Conservation (phyloP, 1,140 invertebrate species). For the Oryzaephilus surinamensis region DNA sequence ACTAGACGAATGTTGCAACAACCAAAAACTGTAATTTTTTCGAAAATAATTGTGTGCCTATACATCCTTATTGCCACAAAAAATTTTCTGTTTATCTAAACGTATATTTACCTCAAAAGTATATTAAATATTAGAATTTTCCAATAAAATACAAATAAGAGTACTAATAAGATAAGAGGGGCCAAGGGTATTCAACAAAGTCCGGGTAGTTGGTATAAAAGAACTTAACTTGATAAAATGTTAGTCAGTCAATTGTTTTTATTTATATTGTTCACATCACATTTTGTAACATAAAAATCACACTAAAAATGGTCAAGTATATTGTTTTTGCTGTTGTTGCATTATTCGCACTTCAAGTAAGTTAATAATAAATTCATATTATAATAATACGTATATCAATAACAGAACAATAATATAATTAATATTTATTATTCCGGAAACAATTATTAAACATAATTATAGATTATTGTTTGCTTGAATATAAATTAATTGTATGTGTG, state of each 20-base stretch:
- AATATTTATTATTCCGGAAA: neutral
- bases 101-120: too few relatives aligned
- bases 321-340: slow-evolving; percentile 15
- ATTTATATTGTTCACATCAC: neutral
- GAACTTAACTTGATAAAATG: neutral
- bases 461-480: neutral
- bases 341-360: slow-evolving; percentile 21
- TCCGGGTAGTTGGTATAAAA: slow-evolving; percentile 10
- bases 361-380: slow-evolving; percentile 1
- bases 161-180: slow-evolving; percentile 12
- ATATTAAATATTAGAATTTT: too few relatives aligned
- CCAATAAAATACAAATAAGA: too few relatives aligned
- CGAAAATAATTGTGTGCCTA: too few relatives aligned
- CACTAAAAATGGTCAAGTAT: slow-evolving; percentile 18
- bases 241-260: too few relatives aligned
- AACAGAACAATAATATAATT: neutral
- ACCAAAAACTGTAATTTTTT: too few relatives aligned
- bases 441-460: neutral
- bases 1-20: too few relatives aligned
- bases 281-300: slow-evolving; percentile 5
- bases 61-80: too few relatives aligned
- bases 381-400: neutral
- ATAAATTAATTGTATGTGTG: neutral
- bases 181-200: slow-evolving; percentile 8
- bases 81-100: too few relatives aligned